Evolutionary conservation across 2,888 invertebrate genomes (phyloP).

Genomic region (Nipponacmea schrenckii): DNA sequence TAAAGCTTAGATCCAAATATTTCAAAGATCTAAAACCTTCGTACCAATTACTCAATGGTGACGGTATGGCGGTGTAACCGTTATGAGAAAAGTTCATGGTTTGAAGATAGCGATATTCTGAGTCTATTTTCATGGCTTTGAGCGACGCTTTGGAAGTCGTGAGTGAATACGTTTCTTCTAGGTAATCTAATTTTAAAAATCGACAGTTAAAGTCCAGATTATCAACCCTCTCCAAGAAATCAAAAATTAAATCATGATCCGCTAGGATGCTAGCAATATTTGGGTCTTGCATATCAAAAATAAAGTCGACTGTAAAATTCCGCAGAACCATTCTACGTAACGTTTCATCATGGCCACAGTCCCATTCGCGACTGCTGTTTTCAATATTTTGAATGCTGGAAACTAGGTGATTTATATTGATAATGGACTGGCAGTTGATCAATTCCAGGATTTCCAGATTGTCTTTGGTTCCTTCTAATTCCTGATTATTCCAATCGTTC

Average conservation of each 20-base stretch:
- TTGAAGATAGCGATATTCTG: conserved; percentile 36
- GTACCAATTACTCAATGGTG: conserved; percentile 40
- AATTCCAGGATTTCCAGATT: not conserved
- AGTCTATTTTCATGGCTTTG: conserved; percentile 35
- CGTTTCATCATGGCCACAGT: not conserved
- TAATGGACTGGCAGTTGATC: not conserved
- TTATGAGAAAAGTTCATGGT: conserved; percentile 31
- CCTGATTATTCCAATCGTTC: not conserved
- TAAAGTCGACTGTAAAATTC: not conserved
- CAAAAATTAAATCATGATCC: too few relatives aligned
- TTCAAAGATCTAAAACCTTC: conserved; percentile 42
- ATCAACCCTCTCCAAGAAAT: not conserved
- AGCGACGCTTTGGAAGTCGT: conserved; percentile 38
- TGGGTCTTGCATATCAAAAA: too few relatives aligned
- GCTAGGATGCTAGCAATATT: too few relatives aligned
- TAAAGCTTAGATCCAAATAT: conserved; percentile 44
- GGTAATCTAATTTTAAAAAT: conserved; percentile 30
- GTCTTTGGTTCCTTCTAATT: not conserved
- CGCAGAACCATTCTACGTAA: not conserved
- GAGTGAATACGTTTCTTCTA: conserved; percentile 39
- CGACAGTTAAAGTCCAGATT: conserved; percentile 26
- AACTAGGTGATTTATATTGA: not conserved
- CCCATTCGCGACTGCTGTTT: not conserved
- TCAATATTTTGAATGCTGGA: not conserved
- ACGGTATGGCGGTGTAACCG: conserved; percentile 32